Base-by-base conservation (phyloP, 2,888 invertebrate species). In the Norana najaformis region DNA sequence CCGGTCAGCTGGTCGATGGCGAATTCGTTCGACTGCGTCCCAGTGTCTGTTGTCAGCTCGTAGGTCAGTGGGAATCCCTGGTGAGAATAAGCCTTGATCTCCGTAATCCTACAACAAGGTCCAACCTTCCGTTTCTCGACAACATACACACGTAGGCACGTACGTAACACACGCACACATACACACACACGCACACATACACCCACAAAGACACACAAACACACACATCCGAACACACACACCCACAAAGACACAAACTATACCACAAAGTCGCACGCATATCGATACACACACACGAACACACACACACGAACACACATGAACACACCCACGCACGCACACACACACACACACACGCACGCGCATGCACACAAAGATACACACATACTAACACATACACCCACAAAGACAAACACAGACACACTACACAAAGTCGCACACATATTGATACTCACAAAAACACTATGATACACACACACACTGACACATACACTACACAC, bases 1-100 rank as follows among this genome's bases (percentile, higher is more conserved):
- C 99, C 98, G 5, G 92, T 91, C 41, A 88, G 88, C 23, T 88
- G 89, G 89, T 90, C 90, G 53, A 92, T 92, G 41, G 91, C 91
- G 47, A 92, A 91, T 89, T 91, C 90, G 14, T 93, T 93, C 0
- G 93, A 93, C 38, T 93, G 97, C 20, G 98, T 98, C 95, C 97
- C 98, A n/a, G 98, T 98, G 95, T 98, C 97, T 0, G 98, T 98
- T 94, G 98, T 97, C 92, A 99, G 95, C 0, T 98, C 98, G 95
- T 98, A 99, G n/a, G 98, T 97, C 93, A 98, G 98, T 95, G 98
- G 98, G 90, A 98, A 97, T 95, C 98, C 98, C 92, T 98, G 98
- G 94, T 99, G 99, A 1, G 98, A 98, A 95, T 98, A 98, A 6
- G 99, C 99, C 95, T 98, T 98, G 92, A 99, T 98, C 69, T 98